phyloP scores from a whole-genome alignment of 1,140 invertebrate genomes.

The Neodiprion lecontei region DNA sequence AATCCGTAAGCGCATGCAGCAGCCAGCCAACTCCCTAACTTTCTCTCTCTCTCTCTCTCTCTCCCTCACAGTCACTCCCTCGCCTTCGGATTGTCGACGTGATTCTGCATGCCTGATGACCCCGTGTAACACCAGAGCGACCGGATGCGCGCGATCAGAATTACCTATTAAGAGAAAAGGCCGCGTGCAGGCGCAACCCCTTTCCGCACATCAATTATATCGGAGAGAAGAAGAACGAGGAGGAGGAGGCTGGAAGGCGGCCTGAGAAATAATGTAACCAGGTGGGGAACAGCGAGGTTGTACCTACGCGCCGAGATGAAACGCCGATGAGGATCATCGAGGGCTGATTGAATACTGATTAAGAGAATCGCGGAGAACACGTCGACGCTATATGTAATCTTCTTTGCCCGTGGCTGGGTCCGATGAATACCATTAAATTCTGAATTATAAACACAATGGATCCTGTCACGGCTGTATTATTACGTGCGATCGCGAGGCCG shows the following conservation, averaged over 20 bases:
- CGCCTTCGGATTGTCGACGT: not conserved
- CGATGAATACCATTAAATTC: not conserved
- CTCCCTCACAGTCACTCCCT: too few relatives aligned
- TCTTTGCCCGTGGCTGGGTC: not conserved
- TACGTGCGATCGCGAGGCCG: not conserved
- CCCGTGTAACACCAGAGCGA: not conserved
- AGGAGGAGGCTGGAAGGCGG: too few relatives aligned
- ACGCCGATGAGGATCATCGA: too few relatives aligned
- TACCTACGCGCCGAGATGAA: too few relatives aligned
- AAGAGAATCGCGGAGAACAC: not conserved
- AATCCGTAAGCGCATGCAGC: too few relatives aligned
- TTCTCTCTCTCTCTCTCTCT: too few relatives aligned
- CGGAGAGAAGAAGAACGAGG: too few relatives aligned
- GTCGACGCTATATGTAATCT: not conserved
- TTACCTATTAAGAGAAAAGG: not conserved
- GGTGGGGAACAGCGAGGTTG: too few relatives aligned
- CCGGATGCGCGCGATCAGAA: constrained; percentile 3
- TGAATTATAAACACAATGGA: constrained; percentile 2
- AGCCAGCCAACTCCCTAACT: too few relatives aligned
- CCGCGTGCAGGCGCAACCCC: too few relatives aligned
- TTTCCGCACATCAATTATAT: too few relatives aligned
- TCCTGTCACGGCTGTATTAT: not conserved
- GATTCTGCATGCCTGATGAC: not conserved
- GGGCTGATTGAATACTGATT: not conserved
- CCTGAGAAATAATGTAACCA: not conserved